Evolutionary conservation across 2,113 vertebrate species (phyloP).

Genomic region (Ammodytes dubius): DNA sequence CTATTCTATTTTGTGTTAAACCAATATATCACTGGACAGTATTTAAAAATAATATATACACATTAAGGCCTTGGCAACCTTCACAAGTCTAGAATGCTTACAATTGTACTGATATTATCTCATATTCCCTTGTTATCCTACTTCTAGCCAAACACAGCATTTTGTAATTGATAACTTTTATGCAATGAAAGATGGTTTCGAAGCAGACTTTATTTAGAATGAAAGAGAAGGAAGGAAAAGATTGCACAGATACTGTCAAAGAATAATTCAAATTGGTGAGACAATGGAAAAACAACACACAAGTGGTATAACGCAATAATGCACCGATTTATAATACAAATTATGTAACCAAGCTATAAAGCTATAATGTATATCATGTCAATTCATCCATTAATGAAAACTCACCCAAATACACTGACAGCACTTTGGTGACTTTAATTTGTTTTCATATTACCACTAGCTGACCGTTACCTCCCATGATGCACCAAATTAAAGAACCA

Average conservation of each 20-base stretch:
- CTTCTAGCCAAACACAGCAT: slow-evolving; percentile 54
- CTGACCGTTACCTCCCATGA: neutral
- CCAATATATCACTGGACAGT: slow-evolving; percentile 38
- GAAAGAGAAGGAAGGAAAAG: slow-evolving; percentile 40
- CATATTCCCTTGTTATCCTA: slow-evolving; percentile 50
- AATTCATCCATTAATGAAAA: slow-evolving; percentile 17
- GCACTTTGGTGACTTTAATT: slow-evolving; percentile 27
- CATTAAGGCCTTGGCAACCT: slow-evolving; percentile 53
- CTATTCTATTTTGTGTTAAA: slow-evolving; percentile 20
- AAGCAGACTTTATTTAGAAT: slow-evolving; percentile 56
- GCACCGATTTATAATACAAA: slow-evolving; percentile 6
- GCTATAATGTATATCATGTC: slow-evolving; percentile 1
- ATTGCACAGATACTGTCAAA: slow-evolving; percentile 49
- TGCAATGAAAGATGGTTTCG: slow-evolving; percentile 69
- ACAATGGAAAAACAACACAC: slow-evolving; percentile 25
- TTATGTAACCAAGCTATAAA: slow-evolving; percentile 4
- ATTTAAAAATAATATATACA: slow-evolving; percentile 32
- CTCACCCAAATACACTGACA: neutral
- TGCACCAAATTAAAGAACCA: slow-evolving; percentile 7
- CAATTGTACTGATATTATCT: slow-evolving; percentile 47
- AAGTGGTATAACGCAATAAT: neutral
- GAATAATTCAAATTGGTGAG: slow-evolving; percentile 38
- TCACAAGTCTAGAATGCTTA: slow-evolving; percentile 60
- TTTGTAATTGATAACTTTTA: slow-evolving; percentile 69
- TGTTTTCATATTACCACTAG: slow-evolving; percentile 6